Evolutionary conservation across 2,113 vertebrate species (phyloP).

Genomic region (Monarcha castaneiventris): DNA sequence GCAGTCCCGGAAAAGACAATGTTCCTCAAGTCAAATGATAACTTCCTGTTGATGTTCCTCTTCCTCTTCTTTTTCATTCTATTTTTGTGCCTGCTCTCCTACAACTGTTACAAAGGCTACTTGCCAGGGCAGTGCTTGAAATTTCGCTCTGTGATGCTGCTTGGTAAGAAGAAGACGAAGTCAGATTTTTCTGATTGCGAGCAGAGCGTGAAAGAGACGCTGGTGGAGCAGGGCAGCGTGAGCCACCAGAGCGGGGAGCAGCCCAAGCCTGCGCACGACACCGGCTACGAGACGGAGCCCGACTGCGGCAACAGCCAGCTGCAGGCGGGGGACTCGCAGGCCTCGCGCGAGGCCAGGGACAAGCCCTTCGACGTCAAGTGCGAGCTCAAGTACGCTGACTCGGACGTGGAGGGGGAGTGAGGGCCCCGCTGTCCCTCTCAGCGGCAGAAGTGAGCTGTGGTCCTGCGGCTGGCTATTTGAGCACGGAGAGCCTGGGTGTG

Average conservation of each 20-base stretch:
- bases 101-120: slow-evolving; percentile 96
- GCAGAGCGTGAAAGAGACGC: slow-evolving; percentile 82
- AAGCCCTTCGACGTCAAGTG: slow-evolving; percentile 91
- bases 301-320: slow-evolving; percentile 85
- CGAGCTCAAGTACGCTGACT: slow-evolving; percentile 88
- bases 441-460: background rate
- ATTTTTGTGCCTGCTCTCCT: slow-evolving; percentile 82
- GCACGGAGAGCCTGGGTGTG: background rate
- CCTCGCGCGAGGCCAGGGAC: slow-evolving; percentile 67
- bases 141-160: slow-evolving; percentile 81
- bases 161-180: slow-evolving; percentile 82
- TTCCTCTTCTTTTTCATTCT: slow-evolving; percentile 91
- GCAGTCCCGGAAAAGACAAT: slow-evolving; percentile 76
- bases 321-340: slow-evolving; percentile 70
- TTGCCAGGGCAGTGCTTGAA: slow-evolving; percentile 88
- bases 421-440: accelerated
- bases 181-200: slow-evolving; percentile 85
- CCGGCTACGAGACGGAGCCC: slow-evolving; percentile 90
- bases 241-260: slow-evolving; percentile 83
- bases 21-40: slow-evolving; percentile 87
- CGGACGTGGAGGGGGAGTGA: slow-evolving; percentile 80
- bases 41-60: slow-evolving; percentile 84
- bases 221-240: slow-evolving; percentile 79
- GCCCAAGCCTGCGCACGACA: slow-evolving; percentile 82
- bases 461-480: background rate